Evolutionary conservation across 2,797 vertebrate genomes (phyloP), one percentile per base, ranked within the genome.

Genomic region (Astyanax mexicanus): DNA sequence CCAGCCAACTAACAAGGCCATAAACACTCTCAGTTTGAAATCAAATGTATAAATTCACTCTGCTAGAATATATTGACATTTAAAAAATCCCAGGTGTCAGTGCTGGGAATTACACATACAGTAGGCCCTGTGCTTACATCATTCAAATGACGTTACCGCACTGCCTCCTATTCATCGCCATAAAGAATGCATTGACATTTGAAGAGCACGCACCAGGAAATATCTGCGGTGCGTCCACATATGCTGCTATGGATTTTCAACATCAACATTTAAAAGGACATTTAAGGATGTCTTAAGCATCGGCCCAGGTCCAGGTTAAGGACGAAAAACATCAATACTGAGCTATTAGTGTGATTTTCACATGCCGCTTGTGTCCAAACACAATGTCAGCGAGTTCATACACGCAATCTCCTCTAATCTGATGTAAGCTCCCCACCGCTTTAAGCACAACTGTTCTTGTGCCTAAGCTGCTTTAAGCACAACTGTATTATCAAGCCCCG

Each of bases 21-120:
- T 49, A 37, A 29, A 52, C 38, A 57, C 47, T 45, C 45, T 62
- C 38, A 32, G 29, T 12, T n/a, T 64, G 4, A 29, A 57, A 52
- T 47, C 11, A 25, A 71, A 77, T 66, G 45, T 55, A 71, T 27
- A 47, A 64, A 54, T 38, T 71, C 57, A 67, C 42, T 57, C 66
- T 47, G 68, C 25, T 72, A 38, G 71, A 79, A 81, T 81, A 58
- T 84, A 81, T 75, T 81, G 75, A 78, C 79, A 67, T 83, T 83
- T 79, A 51, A 65, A n/a, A 57, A 71, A 66, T 57, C 69, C 37
- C 75, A 55, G 19, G 27, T 58, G 61, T 79, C 47, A 45, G 35
- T 70, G 45, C 15, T 25, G 66, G 45, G 40, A 29, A 32, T 55
- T 78, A 68, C 67, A 65, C 81, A 76, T 79, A 77, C 67, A 57